Base-by-base conservation (phyloP, 2,113 vertebrate species). In the Syrrhaptes paradoxus region DNA sequence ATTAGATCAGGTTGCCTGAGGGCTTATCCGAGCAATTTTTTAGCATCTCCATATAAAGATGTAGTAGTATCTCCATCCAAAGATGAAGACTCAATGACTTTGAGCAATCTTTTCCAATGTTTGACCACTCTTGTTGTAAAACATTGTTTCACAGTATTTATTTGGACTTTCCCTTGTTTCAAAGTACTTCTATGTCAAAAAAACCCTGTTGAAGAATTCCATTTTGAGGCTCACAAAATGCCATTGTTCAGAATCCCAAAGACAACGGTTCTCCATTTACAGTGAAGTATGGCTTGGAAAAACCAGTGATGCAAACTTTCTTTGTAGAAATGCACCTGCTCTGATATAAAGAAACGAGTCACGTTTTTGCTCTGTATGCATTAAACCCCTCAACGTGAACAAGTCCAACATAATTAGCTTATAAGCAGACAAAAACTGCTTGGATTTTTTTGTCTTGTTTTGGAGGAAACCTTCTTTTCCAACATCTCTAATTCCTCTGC, bases 251-350 rank as follows among this genome's bases (percentile, higher is more conserved):
- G 17, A 29, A n/a, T 36, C 59, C 25, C 51, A 38, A 52, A 68
- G n/a, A 49, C 43, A 61, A 26, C 0, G 0, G 65, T 48, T 91
- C n/a, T 81, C 54, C 1, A 1, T 59, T 72, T 21, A 67, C 48
- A 63, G 20, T 8, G 55, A 52, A 20, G 18, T 41, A 48, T 20
- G 31, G 26, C 70, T 72, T 67, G n/a, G 28, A 49, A 89, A 89
- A 26, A 58, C 28, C 63, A 77, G 34, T 8, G 17, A 83, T 28
- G 4, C 68, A 83, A 78, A 36, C 61, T 57, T 54, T 17, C 26
- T 66, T 36, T 89, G 36, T 7, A 78, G 63, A 62, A 34, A 38
- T 13, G 29, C 41, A 29, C n/a, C 43, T 58, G n/a, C 51, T 73
- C 20, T 22, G 18, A 61, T 41, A 41, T 2, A 49, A 41, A 70